phyloP scores from a whole-genome alignment of 64 coral and sea anemone genomes.

The Porites lutea region DNA sequence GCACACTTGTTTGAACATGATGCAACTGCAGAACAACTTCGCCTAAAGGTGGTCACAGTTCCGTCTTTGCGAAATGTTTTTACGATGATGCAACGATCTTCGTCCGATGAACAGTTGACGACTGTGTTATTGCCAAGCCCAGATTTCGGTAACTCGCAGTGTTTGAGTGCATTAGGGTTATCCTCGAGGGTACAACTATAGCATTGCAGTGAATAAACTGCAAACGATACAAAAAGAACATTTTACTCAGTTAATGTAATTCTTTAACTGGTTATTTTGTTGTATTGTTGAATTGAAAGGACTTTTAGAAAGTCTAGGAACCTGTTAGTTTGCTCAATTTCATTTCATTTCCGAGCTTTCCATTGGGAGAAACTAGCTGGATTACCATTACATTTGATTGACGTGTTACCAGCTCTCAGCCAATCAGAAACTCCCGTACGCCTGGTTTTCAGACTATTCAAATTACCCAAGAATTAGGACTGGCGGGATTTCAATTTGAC shows the following conservation, averaged over 20 bases:
- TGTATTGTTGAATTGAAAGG: not conserved
- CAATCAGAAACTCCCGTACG: too few relatives aligned
- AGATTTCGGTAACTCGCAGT: not conserved
- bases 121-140: not conserved
- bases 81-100: not conserved
- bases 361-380: too few relatives aligned
- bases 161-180: not conserved
- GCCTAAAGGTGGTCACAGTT: not conserved
- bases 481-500: too few relatives aligned
- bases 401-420: too few relatives aligned
- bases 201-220: constrained; percentile 13
- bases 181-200: not conserved
- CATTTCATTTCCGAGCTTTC: too few relatives aligned
- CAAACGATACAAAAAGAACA: not conserved
- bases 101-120: not conserved
- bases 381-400: too few relatives aligned
- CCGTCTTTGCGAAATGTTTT: not conserved
- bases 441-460: too few relatives aligned
- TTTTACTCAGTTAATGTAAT: not conserved
- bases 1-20: not conserved
- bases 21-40: not conserved
- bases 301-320: too few relatives aligned
- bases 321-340: too few relatives aligned
- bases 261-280: not conserved
- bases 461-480: too few relatives aligned